A percentile compares a stretch with the other conserved stretches of the same genome.
These are phyloP conservation scores for Magallana nippona DNA, from an alignment of 2,888 invertebrate genomes.

Conservation along the genomic window DNA sequence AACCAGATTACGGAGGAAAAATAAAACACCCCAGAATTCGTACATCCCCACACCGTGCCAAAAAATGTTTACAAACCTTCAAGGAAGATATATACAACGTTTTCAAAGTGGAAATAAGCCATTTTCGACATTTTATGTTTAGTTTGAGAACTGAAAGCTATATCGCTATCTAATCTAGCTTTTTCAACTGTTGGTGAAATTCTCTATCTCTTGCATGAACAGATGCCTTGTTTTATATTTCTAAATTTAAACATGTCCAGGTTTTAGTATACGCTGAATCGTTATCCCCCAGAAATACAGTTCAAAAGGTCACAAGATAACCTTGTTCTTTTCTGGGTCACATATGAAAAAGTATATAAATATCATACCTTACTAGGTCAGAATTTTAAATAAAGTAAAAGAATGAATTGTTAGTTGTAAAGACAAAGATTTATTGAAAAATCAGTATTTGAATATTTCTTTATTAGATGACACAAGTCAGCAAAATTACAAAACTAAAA, in stretches of 20 bases:
- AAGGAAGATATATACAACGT: background rate
- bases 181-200: background rate
- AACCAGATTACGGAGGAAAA: background rate
- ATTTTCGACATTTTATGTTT: conserved; percentile 9
- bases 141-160: conserved; percentile 6
- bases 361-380: background rate
- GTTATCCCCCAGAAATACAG: background rate
- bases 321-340: background rate
- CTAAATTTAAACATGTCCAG: conserved; percentile 6
- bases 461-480: no score
- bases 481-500: no score
- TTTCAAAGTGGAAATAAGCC: background rate
- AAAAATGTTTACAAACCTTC: conserved; percentile 24
- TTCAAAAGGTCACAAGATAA: conserved; percentile 2
- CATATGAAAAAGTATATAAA: background rate
- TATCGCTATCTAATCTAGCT: conserved; percentile 9
- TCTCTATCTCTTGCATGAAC: conserved; percentile 4
- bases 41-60: conserved; percentile 4
- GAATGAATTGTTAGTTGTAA: no score
- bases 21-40: background rate
- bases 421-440: no score
- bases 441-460: no score
- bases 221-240: conserved; percentile 11
- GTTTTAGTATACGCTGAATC: background rate
- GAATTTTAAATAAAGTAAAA: background rate